Evolutionary conservation across 2,113 vertebrate genomes (phyloP), one percentile per base, ranked within the genome.

Genomic region (Chaetodon auriga): DNA sequence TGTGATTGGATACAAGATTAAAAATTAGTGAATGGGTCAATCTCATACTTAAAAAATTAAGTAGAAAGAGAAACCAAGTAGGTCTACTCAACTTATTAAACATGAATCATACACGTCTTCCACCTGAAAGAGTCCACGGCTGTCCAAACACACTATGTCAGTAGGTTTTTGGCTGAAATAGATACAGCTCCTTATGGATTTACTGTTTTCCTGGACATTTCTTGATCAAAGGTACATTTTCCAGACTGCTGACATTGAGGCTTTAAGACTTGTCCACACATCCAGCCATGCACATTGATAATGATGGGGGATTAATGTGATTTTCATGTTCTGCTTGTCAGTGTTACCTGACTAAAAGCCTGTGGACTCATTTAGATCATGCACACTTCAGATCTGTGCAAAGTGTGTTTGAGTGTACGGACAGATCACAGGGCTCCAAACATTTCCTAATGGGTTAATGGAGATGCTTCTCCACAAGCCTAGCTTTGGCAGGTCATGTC

Each of bases 261-360:
- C 49, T 84, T 72, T 78, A 83, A 78, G 60, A 57, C 80, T 72
- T 55, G 57, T 87, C 75, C 70, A n/a, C 73, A 73, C 14, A 80
- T 73, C 38, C 70, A 62, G 60, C 18, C 63, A 58, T 80, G 70
- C 68, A 75, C 68, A 72, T 19, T 57, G 58, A 55, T 58, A 68
- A 63, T 79, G 88, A 92, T 60, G 48, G 62, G 49, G 66, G 6
- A 72, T 77, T 90, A 90, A 92, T 93, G 91, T 90, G 89, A 89
- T 91, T 91, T 81, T 36, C 85, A 61, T 93, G 88, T 93, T 92
- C 82, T 85, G 86, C 85, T 79, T 83, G 88, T 88, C 90, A 92
- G 85, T 36, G 72, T 62, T 81, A 84, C 76, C 78, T 75, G 72
- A 78, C 51, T 68, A 86, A 79, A 75, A 62, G 65, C 73, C 74